These are phyloP conservation scores for pig (Sus scrofa) DNA, from an alignment of 2,113 vertebrate species.

Conservation along the genomic window T2T-Sscrofa CM000817.6:152919501-152920000, in stretches of 20 bases:
- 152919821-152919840: slow-evolving; percentile 92
- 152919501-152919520: not conserved
- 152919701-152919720: not conserved
- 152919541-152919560: slow-evolving; percentile 29
- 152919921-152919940: slow-evolving; percentile 94
- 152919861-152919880: slow-evolving; percentile 90
- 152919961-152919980: slow-evolving; percentile 92
- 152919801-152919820: slow-evolving; percentile 91
- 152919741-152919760: slow-evolving; percentile 90
- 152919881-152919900: slow-evolving; percentile 92
- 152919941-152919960: slow-evolving; percentile 93
- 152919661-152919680: slow-evolving; percentile 4
- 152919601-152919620: not conserved
- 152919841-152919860: slow-evolving; percentile 95
- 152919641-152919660: slow-evolving; percentile 13
- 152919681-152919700: not conserved
- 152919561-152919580: slow-evolving; percentile 2
- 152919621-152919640: not conserved
- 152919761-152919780: slow-evolving; percentile 94
- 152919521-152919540: slow-evolving; percentile 36
- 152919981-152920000: slow-evolving; percentile 90
- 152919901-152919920: slow-evolving; percentile 95
- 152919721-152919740: not conserved
- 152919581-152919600: not conserved
- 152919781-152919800: slow-evolving; percentile 94